Evolutionary conservation across 1,140 invertebrate genomes (phyloP).

Genomic region (Drosophila ohnishii): DNA sequence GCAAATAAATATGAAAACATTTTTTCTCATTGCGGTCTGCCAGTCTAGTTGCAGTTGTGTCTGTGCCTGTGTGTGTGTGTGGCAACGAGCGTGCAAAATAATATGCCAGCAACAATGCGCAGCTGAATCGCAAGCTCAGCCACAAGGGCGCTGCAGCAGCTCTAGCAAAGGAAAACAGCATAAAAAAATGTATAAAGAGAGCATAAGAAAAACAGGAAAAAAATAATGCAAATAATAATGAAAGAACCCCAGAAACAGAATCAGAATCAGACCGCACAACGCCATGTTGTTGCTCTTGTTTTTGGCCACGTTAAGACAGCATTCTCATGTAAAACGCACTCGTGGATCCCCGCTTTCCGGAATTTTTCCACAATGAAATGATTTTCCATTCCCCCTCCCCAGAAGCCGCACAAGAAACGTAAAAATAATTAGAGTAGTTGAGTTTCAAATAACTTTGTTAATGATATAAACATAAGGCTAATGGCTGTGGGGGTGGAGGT

Average conservation of each 20-base stretch:
- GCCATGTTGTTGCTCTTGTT: slow-evolving; percentile 9
- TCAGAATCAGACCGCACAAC: slow-evolving; percentile 31
- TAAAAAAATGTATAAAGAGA: slow-evolving; percentile 27
- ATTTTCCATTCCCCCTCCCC: background rate
- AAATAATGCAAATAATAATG: slow-evolving; percentile 45
- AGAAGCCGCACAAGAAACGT: slow-evolving; percentile 4
- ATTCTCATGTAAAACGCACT: slow-evolving; percentile 46
- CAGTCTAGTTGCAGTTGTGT: slow-evolving; percentile 38
- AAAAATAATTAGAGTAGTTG: slow-evolving; percentile 55
- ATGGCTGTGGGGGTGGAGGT: slow-evolving; percentile 12
- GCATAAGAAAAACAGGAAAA: slow-evolving; percentile 22
- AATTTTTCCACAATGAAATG: slow-evolving; percentile 30
- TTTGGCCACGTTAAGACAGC: slow-evolving; percentile 30
- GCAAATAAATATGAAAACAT: slow-evolving; percentile 80
- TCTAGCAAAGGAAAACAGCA: slow-evolving; percentile 14
- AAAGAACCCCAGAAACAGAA: slow-evolving; percentile 37
- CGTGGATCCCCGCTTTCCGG: background rate
- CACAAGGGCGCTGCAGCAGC: slow-evolving; percentile 20
- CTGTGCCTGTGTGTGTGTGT: slow-evolving; percentile 22
- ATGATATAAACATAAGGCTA: slow-evolving; percentile 56
- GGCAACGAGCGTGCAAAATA: slow-evolving; percentile 76
- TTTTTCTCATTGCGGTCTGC: slow-evolving; percentile 68
- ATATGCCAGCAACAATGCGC: slow-evolving; percentile 72
- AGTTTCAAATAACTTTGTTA: slow-evolving; percentile 46
- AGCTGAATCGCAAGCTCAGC: slow-evolving; percentile 54